Evolutionary conservation across 2,888 invertebrate species (phyloP).

Genomic region (Archips crataeganus): DNA sequence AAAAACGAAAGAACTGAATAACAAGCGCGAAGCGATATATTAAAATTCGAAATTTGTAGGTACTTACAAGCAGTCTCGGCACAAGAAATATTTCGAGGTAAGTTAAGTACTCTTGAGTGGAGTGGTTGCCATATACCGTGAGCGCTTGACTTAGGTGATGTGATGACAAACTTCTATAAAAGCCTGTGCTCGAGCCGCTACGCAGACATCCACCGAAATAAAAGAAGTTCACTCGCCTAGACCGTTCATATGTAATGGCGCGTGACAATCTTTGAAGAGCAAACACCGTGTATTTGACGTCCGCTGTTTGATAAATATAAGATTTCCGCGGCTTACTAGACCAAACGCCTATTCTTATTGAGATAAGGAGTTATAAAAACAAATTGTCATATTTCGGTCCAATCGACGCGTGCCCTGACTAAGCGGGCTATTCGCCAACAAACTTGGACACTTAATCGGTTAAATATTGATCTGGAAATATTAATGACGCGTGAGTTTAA

Average conservation of each 20-base stretch:
- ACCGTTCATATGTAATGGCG: conserved; percentile 62
- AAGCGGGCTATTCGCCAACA: conserved; percentile 2
- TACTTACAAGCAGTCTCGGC: conserved; percentile 42
- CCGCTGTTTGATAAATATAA: conserved; percentile 47
- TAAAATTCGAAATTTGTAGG: conserved; percentile 28
- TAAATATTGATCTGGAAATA: conserved; percentile 22
- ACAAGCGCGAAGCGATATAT: conserved; percentile 17
- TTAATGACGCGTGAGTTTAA: conserved; percentile 25
- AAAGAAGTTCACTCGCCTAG: conserved; percentile 49
- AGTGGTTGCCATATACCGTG: conserved; percentile 26
- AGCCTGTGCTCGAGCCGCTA: conserved; percentile 15
- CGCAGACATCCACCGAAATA: conserved; percentile 18
- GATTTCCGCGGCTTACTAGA: conserved; percentile 43
- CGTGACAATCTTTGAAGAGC: conserved; percentile 55
- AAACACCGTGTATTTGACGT: conserved; percentile 51
- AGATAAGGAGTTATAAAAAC: conserved; percentile 44
- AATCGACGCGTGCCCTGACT: conserved; percentile 23
- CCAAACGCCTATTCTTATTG: conserved; percentile 37
- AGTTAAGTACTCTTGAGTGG: conserved; percentile 48
- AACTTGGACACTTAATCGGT: conserved; percentile 18
- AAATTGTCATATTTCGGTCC: conserved; percentile 22
- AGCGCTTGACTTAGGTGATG: conserved; percentile 33
- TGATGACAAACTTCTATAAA: conserved; percentile 38
- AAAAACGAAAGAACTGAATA: conserved; percentile 23
- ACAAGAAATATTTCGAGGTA: conserved; percentile 47